Evolutionary conservation across 1,140 invertebrate genomes (phyloP), one percentile per base, ranked within the genome.

Genomic region (Babylonia areolata): DNA sequence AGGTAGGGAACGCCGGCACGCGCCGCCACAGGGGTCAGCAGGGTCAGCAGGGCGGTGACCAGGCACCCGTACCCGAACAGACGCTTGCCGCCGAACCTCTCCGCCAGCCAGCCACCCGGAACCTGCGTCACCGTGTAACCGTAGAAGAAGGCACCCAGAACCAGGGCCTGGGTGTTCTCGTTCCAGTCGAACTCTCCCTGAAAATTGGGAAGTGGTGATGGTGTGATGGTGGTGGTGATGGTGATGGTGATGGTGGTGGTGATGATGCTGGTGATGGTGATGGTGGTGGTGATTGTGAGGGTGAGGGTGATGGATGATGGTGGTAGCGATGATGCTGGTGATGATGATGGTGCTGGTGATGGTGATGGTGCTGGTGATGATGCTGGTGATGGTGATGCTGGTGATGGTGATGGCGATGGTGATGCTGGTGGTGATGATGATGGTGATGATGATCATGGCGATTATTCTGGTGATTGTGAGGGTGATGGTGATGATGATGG

Each of bases 61-160:
- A 97, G 96, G 12, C 98, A 96, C 31, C 97, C 97, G 90, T 96
- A 94, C 35, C 97, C 97, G 94, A 98, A 97, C 9, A 97, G 95
- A 2, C 95, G 94, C 92, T 97, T 97, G 3, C 96, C 97, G n/a
- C 97, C 97, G 92, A 97, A 96, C 90, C 95, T 95, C 97, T 97
- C 96, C 0, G 97, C 97, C 33, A 97, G 89, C 97, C 96, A 94
- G 15, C 92, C 93, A 40, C 97, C 97, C 0, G 97, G 90, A 33
- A 92, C 39, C 81, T 92, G 91, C 95, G 96, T 90, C 95, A 96
- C 6, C 95, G 96, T 95, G 91, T 96, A 97, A 0, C 96, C 96
- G 95, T 96, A 97, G 90, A 98, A 98, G 94, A 98, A 98, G 0
- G 97, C 97, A 90, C 97, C 97, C 35, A 98, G 94, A 39, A 98